Evolutionary conservation across 1,140 invertebrate species (phyloP), one percentile per base, ranked within the genome.

Genomic region (Camponotus pennsylvanicus): DNA sequence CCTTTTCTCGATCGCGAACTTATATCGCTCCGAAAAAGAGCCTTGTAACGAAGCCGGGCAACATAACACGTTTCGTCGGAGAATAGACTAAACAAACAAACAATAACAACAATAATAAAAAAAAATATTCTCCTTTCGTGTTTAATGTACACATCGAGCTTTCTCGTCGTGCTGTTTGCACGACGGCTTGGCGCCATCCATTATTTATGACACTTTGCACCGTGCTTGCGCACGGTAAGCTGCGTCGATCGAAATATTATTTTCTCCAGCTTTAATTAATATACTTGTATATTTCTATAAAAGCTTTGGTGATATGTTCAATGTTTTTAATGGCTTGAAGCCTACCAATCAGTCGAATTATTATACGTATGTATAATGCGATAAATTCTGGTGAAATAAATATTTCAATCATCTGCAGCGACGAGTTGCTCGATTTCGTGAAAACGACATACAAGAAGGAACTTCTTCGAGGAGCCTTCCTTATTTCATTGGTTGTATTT

Each of bases 81-180:
- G 85, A 93, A 93, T 93, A 94, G 87, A 94, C 93, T 95, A 94
- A 94, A 94, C 89, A 93, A 94, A 94, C 92, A 94, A 93, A 94
- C 92, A 95, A 94, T 92, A 94, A 94, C 93, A 95, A 94, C 91
- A 94, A 94, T 92, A 94, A 92, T 93, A 91, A 88, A 86, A 91
- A 86, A 73, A 82, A 71, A 89, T 85, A 37, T 83, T 89, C 83
- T 78, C 59, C n/a, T 75, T 80, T 85, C 34, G 69, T 37, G 83
- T 55, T 57, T n/a, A 55, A 76, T 66, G 34, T 64, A 49, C 77
- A 52, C 15, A 64, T 83, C 77, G 78, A 85, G 84, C 86, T 64
- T 40, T 49, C 9, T 84, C 45, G 77, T 75, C 27, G 13, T 75
- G 40, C 40, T 61, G 18, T 34, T 70, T 27, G 67, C 67, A 67